Evolutionary conservation across 2,113 vertebrate genomes (phyloP), one percentile per base, ranked within the genome.

Genomic region (Tauraco erythrolophus): DNA sequence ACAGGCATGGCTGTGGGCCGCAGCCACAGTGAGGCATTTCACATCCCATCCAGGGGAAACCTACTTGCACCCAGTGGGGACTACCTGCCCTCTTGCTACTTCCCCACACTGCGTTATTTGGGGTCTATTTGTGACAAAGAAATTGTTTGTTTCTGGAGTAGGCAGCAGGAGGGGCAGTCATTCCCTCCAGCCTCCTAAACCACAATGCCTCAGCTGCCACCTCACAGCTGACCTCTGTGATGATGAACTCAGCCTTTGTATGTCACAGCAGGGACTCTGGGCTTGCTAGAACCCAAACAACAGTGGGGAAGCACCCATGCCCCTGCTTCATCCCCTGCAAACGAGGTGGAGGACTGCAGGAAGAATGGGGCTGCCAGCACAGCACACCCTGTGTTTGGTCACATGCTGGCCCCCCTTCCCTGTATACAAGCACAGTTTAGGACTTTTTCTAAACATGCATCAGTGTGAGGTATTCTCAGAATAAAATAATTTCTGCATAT

Each of bases 201-300:
- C 17, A 5, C 2, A 1, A 0, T 58, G 46, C 68, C 25, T 68
- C 7, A 0, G 30, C 30, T 30, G 7, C n/a, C 1, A 1, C 53
- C 28, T 22, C 5, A 3, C 74, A 69, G 24, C 72, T 81, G 30
- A 50, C 50, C 65, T 56, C 51, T 23, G n/a, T 1, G 0, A 5
- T 11, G 37, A 25, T 2, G 4, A 39, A 14, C 19, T 53, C 1
- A 3, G 27, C 30, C 7, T 33, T 70, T 4, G 14, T 3, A 4
- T 0, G 0, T 23, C 43, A 23, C 24, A 50, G 27, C 15, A 2
- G 1, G 25, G 9, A 13, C 48, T 0, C 0, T 17, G 27, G 56
- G 28, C 24, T 41, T 54, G 43, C 54, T 35, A 54, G n/a, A 4
- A 3, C 18, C 76, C 1, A 1, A 35, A 61, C 24, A 0, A 0